Evolutionary conservation across 1,140 invertebrate genomes (phyloP).

Genomic region (Battus philenor): DNA sequence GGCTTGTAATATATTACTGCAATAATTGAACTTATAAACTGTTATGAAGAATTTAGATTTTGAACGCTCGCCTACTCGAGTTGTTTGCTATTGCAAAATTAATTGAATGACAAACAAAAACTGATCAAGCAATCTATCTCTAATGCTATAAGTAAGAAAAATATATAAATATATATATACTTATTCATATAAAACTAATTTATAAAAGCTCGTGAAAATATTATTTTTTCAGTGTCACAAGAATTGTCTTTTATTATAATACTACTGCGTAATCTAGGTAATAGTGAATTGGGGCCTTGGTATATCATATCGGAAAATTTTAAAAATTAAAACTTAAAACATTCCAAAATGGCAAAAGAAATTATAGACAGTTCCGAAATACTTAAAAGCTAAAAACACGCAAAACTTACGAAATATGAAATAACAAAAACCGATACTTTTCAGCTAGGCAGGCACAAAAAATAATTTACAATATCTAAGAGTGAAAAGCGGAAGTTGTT

Average conservation of each 20-base stretch:
- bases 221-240: conserved; percentile 58
- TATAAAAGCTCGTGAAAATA: conserved; percentile 70
- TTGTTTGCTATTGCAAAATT: conserved; percentile 19
- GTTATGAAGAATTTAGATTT: too few relatives aligned
- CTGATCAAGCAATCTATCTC: conserved; percentile 46
- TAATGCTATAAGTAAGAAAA: conserved; percentile 69
- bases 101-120: conserved; percentile 26
- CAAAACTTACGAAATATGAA: conserved; percentile 50
- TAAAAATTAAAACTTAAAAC: too few relatives aligned
- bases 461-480: too few relatives aligned
- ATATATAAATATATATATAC: too few relatives aligned
- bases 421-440: too few relatives aligned
- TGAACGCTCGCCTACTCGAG: background rate
- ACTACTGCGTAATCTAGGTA: conserved; percentile 34
- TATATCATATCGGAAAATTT: too few relatives aligned
- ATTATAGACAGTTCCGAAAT: conserved; percentile 25
- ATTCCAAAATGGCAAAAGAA: conserved; percentile 22
- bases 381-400: conserved; percentile 55
- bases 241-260: conserved; percentile 69
- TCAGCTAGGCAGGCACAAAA: too few relatives aligned
- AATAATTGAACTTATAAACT: too few relatives aligned
- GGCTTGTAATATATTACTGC: too few relatives aligned
- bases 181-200: conserved; percentile 62
- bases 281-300: conserved; percentile 5
- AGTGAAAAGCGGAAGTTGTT: too few relatives aligned